Base-by-base conservation (phyloP, 1,140 invertebrate species). In the Propsilocerus akamusi region DNA sequence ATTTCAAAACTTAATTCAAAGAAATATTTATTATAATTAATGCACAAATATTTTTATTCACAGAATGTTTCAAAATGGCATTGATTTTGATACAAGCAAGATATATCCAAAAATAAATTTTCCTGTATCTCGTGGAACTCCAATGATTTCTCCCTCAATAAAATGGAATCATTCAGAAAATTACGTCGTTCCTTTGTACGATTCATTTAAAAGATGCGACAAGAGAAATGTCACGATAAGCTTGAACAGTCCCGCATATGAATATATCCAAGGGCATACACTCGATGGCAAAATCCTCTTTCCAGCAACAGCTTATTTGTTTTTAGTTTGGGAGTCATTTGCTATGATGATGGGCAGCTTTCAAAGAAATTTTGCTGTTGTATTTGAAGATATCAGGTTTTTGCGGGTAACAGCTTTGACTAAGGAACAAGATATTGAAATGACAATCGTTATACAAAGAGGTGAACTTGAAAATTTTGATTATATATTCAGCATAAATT, bases 321-420 rank as follows among this genome's bases (percentile, higher is more conserved):
- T 77, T 5, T 66, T 95, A n/a, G 86, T 86, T 0, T 96, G 92
- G 92, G 84, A 89, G 63, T 85, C 86, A 2, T 60, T 95, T 22
- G 83, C 82, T 14, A 77, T 84, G 64, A 76, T 89, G 68, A 78
- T 81, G 28, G 72, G 73, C 32, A 54, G 68, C 55, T 12, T 22
- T 4, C 20, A 23, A 8, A 23, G 25, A 17, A 78, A 89, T 57
- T 68, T 88, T 7, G 75, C 84, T 0, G 80, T 95, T 0, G 74
- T 85, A 1, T 90, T 97, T 61, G 83, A 94, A 61, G 79, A 96
- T 68, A 76, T 95, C 4, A 74, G 74, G 20, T 91, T 96, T 57
- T 75, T 73, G 47, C 72, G 87, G 57, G 89, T 90, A 7, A 92
- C 86, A 0, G 82, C 81, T 52, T 70, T 94, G 49, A 74, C 79